Conservation (phyloP, 2,888 invertebrate species). For the Lycophotia porphyrea region DNA sequence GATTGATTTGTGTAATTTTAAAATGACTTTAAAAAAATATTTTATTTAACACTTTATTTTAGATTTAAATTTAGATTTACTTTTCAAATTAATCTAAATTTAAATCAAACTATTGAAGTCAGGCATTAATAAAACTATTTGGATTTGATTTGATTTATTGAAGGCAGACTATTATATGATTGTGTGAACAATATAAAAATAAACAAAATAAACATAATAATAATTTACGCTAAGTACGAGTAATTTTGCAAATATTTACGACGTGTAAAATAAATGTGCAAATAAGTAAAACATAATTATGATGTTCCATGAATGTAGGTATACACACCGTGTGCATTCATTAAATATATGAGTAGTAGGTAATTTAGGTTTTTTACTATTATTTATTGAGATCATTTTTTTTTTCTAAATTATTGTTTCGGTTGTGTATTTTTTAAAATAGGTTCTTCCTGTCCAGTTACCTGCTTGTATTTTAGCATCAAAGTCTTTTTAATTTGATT, state of each 20-base stretch:
- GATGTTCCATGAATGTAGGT: slow-evolving; percentile 2
- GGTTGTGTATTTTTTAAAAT: no score
- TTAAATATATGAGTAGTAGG: not conserved
- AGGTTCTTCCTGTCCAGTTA: not conserved
- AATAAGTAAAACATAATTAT: slow-evolving; percentile 11
- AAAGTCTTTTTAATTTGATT: not conserved
- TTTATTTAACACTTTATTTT: not conserved
- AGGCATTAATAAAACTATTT: no score
- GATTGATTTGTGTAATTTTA: not conserved
- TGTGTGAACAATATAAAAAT: not conserved
- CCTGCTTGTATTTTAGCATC: not conserved
- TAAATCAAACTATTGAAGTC: not conserved
- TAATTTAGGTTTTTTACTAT: not conserved
- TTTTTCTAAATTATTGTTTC: not conserved
- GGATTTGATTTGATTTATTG: no score
- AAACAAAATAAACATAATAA: slow-evolving; percentile 7
- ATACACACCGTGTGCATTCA: not conserved
- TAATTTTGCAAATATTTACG: slow-evolving; percentile 12
- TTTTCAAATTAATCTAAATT: no score
- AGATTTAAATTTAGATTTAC: no score
- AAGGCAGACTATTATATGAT: not conserved
- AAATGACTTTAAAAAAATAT: not conserved
- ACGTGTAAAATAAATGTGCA: slow-evolving; percentile 16
- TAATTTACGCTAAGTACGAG: slow-evolving; percentile 1
- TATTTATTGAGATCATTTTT: not conserved